Conservation (phyloP, 2,888 invertebrate genomes). For the Conchocele bisecta region DNA sequence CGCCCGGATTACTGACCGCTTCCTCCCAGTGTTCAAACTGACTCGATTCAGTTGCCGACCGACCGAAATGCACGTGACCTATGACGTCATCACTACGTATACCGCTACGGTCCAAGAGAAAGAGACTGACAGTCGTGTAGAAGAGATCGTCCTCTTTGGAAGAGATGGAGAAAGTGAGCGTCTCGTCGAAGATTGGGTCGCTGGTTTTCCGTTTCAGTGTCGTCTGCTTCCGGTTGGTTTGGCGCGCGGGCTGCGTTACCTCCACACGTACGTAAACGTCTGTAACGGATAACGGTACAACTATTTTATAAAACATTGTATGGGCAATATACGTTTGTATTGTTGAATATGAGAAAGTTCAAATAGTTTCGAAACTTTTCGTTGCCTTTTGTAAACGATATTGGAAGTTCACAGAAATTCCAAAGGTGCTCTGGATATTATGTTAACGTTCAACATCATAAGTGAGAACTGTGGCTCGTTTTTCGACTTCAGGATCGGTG, state of each 20-base stretch:
- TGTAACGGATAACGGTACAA: conserved; percentile 60
- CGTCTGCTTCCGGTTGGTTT: conserved; percentile 76
- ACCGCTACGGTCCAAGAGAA: conserved; percentile 77
- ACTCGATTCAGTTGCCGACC: conserved; percentile 80
- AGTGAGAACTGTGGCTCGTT: no score
- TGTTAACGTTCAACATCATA: no score
- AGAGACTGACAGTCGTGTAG: conserved; percentile 81
- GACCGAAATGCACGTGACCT: conserved; percentile 79
- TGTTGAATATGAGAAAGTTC: no score
- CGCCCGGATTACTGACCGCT: conserved; percentile 80
- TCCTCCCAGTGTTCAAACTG: conserved; percentile 82
- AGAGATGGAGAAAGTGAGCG: conserved; percentile 74
- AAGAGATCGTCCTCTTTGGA: conserved; percentile 78
- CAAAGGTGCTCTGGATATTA: no score
- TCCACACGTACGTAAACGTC: conserved; percentile 83
- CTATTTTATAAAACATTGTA: no score
- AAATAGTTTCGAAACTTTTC: no score
- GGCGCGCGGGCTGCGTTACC: conserved; percentile 76
- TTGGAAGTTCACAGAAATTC: no score
- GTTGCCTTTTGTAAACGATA: no score
- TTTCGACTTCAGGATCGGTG: no score
- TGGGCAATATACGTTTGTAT: no score
- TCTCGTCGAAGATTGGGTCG: conserved; percentile 72
- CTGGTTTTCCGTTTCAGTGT: conserved; percentile 68
- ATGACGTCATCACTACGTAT: conserved; percentile 82